Evolutionary conservation across 2,797 vertebrate genomes (phyloP), one percentile per base, ranked within the genome.

Genomic region (Cossypha heuglini): DNA sequence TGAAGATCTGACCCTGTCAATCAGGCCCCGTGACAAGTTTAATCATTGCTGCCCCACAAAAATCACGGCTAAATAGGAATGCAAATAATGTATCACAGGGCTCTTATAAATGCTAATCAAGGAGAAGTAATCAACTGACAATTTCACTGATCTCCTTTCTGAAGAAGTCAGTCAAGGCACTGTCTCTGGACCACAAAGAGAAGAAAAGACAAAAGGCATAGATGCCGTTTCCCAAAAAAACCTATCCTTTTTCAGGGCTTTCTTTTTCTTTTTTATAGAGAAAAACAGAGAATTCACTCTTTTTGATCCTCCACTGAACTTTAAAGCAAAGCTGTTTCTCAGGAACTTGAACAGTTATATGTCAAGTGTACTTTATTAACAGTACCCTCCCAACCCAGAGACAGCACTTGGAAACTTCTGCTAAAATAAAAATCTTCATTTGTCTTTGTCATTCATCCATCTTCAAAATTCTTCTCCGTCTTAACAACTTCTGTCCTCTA

Each of bases 91-190:
- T 98, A 99, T 99, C 98, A 97, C 97, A 98, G 98, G 98, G 98
- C 98, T 99, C 99, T 99, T 99, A 99, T 99, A 99, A 99, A 99
- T 99, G 99, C 98, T 99, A 99, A 99, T 99, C 99, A 99, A 99
- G 99, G 98, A 97, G 98, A 98, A 98, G 98, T 99, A 99, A 99
- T 99, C 99, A 99, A 98, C 98, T 99, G 99, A 99, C 99, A 99
- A 99, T 99, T 99, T 98, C 98, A 98, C 98, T 98, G 99, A 99
- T 99, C 98, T 98, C 98, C 97, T 98, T 97, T 98, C 98, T 98
- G 97, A 98, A 98, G 97, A 98, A 99, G 98, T 99, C 99, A 99
- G 98, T 99, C 99, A 98, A 98, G 86, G 97, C 97, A 97, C 97
- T 96, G 97, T 97, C 98, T 97, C 97, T 92, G 97, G 98, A 97